A percentile compares a stretch with the other conserved stretches of the same genome.
Conservation (phyloP, 2,113 vertebrate genomes). For the Cygnus atratus region DNA sequence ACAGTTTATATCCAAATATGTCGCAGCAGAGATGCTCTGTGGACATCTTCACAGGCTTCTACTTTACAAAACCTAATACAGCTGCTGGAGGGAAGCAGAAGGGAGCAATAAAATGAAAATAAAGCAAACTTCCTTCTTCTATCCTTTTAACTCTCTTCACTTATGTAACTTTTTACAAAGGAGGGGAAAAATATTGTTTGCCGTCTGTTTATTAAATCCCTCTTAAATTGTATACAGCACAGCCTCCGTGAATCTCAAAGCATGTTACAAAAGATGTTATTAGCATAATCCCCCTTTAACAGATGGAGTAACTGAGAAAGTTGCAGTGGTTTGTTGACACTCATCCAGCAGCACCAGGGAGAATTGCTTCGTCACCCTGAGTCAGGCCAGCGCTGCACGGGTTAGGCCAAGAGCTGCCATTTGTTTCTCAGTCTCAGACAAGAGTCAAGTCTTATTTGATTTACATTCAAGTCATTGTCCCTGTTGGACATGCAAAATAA, state of each 20-base stretch:
- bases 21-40: neutral
- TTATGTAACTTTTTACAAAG: neutral
- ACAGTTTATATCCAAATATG: neutral
- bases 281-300: slow-evolving; percentile 11
- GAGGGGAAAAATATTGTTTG: neutral
- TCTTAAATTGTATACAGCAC: neutral
- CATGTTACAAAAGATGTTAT: neutral
- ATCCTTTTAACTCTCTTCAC: neutral
- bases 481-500: neutral
- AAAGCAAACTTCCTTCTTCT: neutral
- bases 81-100: neutral
- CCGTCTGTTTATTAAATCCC: neutral
- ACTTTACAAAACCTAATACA: neutral
- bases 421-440: neutral
- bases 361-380: neutral
- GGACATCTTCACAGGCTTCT: neutral
- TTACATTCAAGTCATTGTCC: neutral
- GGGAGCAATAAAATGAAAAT: neutral
- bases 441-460: neutral
- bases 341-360: neutral
- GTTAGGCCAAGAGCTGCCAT: neutral
- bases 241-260: neutral
- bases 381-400: neutral
- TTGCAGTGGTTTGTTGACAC: neutral
- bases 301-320: slow-evolving; percentile 14